Evolutionary conservation across 92 coral and sea anemone species (phyloP).

Genomic region (Porites rus): DNA sequence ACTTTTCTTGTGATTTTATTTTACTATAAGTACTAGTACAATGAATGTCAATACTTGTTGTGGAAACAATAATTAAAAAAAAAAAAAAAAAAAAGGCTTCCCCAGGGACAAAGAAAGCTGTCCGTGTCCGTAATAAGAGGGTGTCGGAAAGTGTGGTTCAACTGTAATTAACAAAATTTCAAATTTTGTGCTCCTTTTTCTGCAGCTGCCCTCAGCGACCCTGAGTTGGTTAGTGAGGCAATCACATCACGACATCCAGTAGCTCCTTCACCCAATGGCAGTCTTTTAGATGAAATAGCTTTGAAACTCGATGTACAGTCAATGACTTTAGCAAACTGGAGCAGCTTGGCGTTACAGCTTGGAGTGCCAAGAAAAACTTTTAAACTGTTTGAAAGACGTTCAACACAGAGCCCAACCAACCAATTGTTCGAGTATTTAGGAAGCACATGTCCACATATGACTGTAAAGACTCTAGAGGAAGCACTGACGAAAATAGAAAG

Average conservation of each 20-base stretch:
- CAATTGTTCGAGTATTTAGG: constrained; percentile 5
- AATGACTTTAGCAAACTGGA: neutral
- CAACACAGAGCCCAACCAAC: neutral
- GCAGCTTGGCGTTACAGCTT: neutral
- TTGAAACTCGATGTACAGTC: neutral
- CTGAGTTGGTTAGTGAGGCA: neutral
- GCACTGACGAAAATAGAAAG: neutral
- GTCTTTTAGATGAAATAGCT: constrained; percentile 12
- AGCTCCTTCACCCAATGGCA: neutral
- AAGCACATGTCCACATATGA: neutral
- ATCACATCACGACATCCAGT: neutral
- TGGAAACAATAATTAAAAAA: too few relatives aligned
- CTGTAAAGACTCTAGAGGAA: neutral
- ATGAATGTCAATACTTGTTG: too few relatives aligned
- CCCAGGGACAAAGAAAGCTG: too few relatives aligned
- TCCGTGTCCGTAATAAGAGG: too few relatives aligned
- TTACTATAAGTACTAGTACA: too few relatives aligned
- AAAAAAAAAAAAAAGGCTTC: too few relatives aligned
- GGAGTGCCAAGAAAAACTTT: neutral
- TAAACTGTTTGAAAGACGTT: neutral
- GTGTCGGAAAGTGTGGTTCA: neutral
- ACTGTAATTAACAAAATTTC: neutral
- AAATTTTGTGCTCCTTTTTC: neutral
- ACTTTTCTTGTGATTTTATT: too few relatives aligned
- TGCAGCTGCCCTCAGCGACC: neutral